Evolutionary conservation across 2,113 vertebrate genomes (phyloP).

Genomic region (Xyliphius kryptos): DNA sequence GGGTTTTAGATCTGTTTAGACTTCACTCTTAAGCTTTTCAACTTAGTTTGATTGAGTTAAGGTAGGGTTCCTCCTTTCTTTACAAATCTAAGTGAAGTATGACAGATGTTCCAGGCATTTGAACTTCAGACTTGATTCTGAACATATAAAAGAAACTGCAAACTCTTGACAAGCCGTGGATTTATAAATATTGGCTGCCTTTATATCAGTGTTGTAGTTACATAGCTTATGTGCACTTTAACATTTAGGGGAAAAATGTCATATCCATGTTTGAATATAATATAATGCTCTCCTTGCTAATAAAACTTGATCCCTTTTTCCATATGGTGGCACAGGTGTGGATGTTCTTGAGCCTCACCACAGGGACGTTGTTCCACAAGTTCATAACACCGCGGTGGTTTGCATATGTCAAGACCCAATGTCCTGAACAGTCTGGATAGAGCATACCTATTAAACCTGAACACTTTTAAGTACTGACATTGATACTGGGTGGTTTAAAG

Average conservation of each 20-base stretch:
- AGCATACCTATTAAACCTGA: slow-evolving; percentile 44
- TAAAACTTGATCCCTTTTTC: slow-evolving; percentile 5
- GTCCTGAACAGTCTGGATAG: slow-evolving; percentile 47
- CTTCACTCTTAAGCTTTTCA: slow-evolving; percentile 15
- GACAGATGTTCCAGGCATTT: background rate
- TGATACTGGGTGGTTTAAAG: slow-evolving; percentile 45
- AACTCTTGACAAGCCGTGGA: background rate
- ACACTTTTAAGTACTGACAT: slow-evolving; percentile 38
- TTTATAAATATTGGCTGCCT: background rate
- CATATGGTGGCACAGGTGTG: slow-evolving; percentile 11
- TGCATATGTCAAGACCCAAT: slow-evolving; percentile 19
- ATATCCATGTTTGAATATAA: slow-evolving; percentile 5
- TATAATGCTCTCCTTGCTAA: background rate
- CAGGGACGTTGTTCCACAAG: slow-evolving; percentile 1
- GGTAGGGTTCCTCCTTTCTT: background rate
- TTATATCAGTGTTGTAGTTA: slow-evolving; percentile 4
- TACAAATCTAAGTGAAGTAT: background rate
- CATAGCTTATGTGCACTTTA: slow-evolving; percentile 8
- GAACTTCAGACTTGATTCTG: slow-evolving; percentile 8
- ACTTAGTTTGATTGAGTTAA: slow-evolving; percentile 14
- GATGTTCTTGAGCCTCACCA: background rate
- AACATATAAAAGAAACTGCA: background rate
- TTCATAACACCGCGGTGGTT: slow-evolving; percentile 4
- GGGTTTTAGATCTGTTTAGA: slow-evolving; percentile 4
- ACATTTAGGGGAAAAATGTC: background rate